phyloP scores from a whole-genome alignment of 2,113 vertebrate species.

The Pterocles orientalis region DNA sequence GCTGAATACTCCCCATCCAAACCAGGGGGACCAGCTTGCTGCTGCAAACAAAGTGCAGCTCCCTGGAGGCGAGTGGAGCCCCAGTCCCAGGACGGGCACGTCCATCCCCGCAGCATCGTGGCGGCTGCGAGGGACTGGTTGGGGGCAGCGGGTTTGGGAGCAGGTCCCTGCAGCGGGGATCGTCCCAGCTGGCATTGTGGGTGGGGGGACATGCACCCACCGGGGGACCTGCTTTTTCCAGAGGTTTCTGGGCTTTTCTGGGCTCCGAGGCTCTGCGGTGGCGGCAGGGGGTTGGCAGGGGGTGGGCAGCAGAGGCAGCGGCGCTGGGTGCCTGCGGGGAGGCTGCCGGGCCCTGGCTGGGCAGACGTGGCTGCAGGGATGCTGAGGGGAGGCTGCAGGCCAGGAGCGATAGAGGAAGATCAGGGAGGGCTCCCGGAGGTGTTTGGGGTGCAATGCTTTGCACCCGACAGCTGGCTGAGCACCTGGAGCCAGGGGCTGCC shows the following conservation, averaged over 20 bases:
- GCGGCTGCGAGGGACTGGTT: background rate
- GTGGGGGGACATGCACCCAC: background rate
- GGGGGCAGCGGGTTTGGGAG: background rate
- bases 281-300: background rate
- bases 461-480: background rate
- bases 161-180: background rate
- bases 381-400: background rate
- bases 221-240: background rate
- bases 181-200: background rate
- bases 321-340: background rate
- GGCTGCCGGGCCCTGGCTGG: background rate
- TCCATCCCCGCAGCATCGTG: background rate
- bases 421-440: background rate
- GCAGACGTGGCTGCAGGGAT: background rate
- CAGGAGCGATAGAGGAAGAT: background rate
- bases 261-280: background rate
- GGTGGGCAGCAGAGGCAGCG: background rate
- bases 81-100: background rate
- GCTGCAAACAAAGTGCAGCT: background rate
- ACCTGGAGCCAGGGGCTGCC: background rate
- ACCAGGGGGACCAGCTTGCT: background rate
- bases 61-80: accelerated
- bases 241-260: background rate
- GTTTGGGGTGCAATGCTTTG: accelerated
- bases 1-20: background rate